A percentile compares a stretch with the other conserved stretches of the same genome.
Conservation (phyloP, 1,140 invertebrate species). For the Zophobas morio region DNA sequence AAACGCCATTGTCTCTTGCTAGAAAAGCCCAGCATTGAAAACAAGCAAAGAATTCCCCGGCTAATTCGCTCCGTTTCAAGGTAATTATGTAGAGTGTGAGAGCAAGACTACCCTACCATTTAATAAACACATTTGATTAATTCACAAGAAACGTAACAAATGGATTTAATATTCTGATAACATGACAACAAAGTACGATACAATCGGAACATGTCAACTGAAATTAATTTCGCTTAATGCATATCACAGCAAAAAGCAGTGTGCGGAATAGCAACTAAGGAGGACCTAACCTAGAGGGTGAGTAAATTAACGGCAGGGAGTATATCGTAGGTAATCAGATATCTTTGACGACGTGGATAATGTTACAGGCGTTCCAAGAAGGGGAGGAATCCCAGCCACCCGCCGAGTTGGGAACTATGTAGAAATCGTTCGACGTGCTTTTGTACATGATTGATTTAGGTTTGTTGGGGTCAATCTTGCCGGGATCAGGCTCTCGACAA, state of each 20-base stretch:
- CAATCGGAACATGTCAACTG: slow-evolving; percentile 39
- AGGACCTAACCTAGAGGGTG: slow-evolving; percentile 12
- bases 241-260: slow-evolving; percentile 43
- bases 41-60: neutral
- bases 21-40: neutral
- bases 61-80: neutral
- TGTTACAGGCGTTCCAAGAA: slow-evolving; percentile 19
- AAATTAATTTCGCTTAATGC: slow-evolving; percentile 47
- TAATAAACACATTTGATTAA: slow-evolving; percentile 40
- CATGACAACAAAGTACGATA: slow-evolving; percentile 41
- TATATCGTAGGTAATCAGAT: slow-evolving; percentile 48
- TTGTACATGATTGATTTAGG: slow-evolving; percentile 53
- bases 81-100: slow-evolving; percentile 10
- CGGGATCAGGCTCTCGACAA: neutral
- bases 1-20: neutral
- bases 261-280: slow-evolving; percentile 40
- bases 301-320: slow-evolving; percentile 47
- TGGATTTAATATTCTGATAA: slow-evolving; percentile 40
- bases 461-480: slow-evolving; percentile 40
- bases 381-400: slow-evolving; percentile 41
- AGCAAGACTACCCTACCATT: neutral
- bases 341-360: slow-evolving; percentile 47
- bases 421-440: slow-evolving; percentile 43
- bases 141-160: slow-evolving; percentile 35
- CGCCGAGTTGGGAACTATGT: slow-evolving; percentile 48